Evolutionary conservation across 2,797 vertebrate species (phyloP), one percentile per base, ranked within the genome.

Genomic region (Amblyopsis hoosieri): DNA sequence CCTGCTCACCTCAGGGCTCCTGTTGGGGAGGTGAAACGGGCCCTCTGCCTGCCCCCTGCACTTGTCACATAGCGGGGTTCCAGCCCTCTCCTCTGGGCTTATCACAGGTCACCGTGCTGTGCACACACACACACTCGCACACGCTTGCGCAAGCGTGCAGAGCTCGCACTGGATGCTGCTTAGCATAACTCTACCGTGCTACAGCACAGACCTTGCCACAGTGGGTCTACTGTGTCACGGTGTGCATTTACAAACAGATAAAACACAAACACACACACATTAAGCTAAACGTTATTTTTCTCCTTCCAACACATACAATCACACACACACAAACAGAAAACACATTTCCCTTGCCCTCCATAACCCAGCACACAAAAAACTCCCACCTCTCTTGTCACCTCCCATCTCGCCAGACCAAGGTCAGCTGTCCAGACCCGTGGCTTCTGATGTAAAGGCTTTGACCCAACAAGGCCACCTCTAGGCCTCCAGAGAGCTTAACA

Each of bases 21-120:
- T 73, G 70, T 76, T 78, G 60, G 23, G 90, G 91, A 90, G 87
- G 82, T 88, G 93, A 90, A 93, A 92, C 90, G 83, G 78, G 86
- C 73, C 66, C 80, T 77, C 60, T 67, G 63, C 57, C 65, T 70
- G 76, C 65, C 70, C 74, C 82, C 56, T 66, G 50, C 71, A 65
- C 61, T 72, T 86, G 83, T 85, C 78, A 72, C 79, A 64, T 78
- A 74, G 75, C 14, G 60, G 75, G 71, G 76, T 63, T 83, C 74
- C 76, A 55, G 59, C 64, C 70, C 79, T 86, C 74, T 79, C 79
- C 58, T 54, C 86, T 91, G 91, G 91, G 93, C 92, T 96, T 95
- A 95, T 96, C 92, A 93, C 90, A 93, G 92, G 93, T 94, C 94
- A 90, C 58, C 80, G 85, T 92, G 90, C 92, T 90, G 92, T 89